phyloP scores from a whole-genome alignment of 2,888 invertebrate genomes.

The Agriopis marginaria region DNA sequence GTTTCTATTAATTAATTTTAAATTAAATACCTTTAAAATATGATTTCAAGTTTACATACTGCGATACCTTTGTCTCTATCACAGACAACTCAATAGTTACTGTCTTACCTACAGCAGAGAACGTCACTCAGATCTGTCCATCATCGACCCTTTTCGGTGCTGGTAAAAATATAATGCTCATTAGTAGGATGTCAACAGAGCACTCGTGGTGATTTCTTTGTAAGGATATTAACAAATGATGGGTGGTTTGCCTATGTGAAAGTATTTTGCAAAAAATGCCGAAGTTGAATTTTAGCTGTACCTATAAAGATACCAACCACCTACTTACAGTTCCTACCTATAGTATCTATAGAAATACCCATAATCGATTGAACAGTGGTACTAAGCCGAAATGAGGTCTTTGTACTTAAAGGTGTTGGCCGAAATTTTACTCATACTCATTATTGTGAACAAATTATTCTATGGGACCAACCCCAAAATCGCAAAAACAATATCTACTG shows the following conservation, averaged over 20 bases:
- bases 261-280: neutral
- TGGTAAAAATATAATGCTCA: conserved; percentile 81
- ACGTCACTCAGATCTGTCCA: conserved; percentile 78
- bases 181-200: conserved; percentile 71
- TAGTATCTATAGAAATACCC: too few species aligned
- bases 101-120: conserved; percentile 78
- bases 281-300: neutral
- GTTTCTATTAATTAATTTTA: neutral
- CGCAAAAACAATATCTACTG: too few species aligned
- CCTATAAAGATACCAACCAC: too few species aligned
- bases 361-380: too few species aligned
- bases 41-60: conserved; percentile 8
- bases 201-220: conserved; percentile 26
- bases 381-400: too few species aligned
- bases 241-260: neutral
- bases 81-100: conserved; percentile 7
- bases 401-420: too few species aligned
- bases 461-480: too few species aligned
- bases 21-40: neutral
- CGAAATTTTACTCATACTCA: too few species aligned
- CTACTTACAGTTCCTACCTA: too few species aligned
- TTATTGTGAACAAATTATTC: too few species aligned
- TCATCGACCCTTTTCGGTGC: conserved; percentile 67
- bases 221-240: conserved; percentile 17
- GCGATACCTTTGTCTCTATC: neutral